Evolutionary conservation across 2,113 vertebrate genomes (phyloP), one percentile per base, ranked within the genome.

Genomic region (Hepsetus odoe): DNA sequence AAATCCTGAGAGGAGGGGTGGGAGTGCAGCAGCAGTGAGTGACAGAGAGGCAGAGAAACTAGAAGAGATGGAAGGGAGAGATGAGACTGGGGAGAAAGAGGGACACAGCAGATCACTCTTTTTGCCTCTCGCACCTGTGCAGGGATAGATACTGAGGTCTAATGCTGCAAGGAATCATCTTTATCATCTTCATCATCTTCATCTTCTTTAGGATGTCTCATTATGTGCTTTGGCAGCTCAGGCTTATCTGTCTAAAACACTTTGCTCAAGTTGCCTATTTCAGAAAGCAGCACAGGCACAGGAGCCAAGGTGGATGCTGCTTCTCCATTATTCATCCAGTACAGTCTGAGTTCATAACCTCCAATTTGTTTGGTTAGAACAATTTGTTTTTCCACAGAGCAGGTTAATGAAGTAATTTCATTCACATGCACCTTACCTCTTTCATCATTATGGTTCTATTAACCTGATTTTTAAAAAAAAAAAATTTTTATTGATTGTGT

Each of bases 81-180:
- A n/a, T 7, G 26, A 44, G n/a, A 38, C 4, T n/a, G 32, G 55
- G 22, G 30, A 32, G n/a, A 42, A 59, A 26, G 64, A 58, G 38
- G 42, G 40, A 30, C 49, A 24, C 55, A 14, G 71, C 71, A 26
- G 18, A 40, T 46, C 35, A 28, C 58, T 55, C 78, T 74, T 68
- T 68, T 64, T 68, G 20, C 30, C 72, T 44, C 59, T 16, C 28
- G 64, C 55, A 55, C 64, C 78, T 61, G 53, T 62, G 51, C 74
- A 56, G 74, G 32, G 61, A 20, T 20, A 33, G 59, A 62, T 16
- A 16, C 10, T 5, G 28, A 35, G 32, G 30, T 35, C 20, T n/a
- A 35, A 62, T 33, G 10, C n/a, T 24, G 51, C 59, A 33, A 32
- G 59, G n/a, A n/a, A n/a, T n/a, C n/a, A n/a, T n/a, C n/a, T n/a